phyloP scores from a whole-genome alignment of 1,140 invertebrate species.

The Lasaia peninsularis region DNA sequence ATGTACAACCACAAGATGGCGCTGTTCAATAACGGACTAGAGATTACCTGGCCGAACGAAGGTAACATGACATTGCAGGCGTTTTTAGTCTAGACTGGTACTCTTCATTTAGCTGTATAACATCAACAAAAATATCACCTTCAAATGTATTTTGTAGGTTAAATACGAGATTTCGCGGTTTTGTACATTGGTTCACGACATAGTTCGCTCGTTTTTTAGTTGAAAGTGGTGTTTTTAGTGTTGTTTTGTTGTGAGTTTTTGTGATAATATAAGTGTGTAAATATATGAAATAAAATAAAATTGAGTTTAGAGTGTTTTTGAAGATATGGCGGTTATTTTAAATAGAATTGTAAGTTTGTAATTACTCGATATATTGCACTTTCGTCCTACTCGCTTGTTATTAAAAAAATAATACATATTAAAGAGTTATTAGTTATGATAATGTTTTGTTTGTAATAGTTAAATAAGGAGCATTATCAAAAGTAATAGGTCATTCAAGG shows the following conservation, averaged over 20 bases:
- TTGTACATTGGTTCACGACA: constrained; percentile 56
- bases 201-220: constrained; percentile 33
- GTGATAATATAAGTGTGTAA: constrained; percentile 21
- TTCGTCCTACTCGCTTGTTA: not conserved
- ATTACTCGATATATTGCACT: not conserved
- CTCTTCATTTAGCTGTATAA: constrained; percentile 38
- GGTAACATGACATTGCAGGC: constrained; percentile 18
- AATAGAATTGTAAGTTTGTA: constrained; percentile 12
- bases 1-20: constrained; percentile 41
- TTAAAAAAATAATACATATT: not conserved
- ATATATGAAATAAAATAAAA: constrained; percentile 3
- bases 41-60: constrained; percentile 57
- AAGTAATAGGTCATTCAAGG: constrained; percentile 69
- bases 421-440: not conserved
- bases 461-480: constrained; percentile 15
- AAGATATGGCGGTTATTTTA: constrained; percentile 17
- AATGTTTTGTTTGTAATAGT: constrained; percentile 13
- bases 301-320: not conserved
- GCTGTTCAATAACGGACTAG: constrained; percentile 31
- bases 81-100: constrained; percentile 23
- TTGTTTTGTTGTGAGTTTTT: constrained; percentile 32
- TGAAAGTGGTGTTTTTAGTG: constrained; percentile 30
- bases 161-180: constrained; percentile 70
- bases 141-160: constrained; percentile 77
- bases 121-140: constrained; percentile 77